Conservation (phyloP, 1,140 invertebrate species). For the Bilobella aurantiaca region DNA sequence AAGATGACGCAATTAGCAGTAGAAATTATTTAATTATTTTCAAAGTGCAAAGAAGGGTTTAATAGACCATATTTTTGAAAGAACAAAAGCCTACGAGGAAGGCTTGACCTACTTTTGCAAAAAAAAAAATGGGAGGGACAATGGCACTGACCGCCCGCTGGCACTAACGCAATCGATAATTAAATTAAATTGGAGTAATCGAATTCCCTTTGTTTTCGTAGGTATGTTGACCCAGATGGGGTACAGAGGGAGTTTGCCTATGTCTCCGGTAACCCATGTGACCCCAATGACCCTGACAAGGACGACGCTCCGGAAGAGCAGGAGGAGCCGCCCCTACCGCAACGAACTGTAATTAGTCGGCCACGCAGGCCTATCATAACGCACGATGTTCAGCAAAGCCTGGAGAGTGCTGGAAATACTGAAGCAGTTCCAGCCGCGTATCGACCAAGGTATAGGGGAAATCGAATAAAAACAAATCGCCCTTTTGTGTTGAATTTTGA, state of each 20-base stretch:
- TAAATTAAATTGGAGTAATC: not conserved
- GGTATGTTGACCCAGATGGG: conserved; percentile 73
- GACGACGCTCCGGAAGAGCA: conserved; percentile 42
- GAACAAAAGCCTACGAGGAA: not conserved
- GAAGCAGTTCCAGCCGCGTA: conserved; percentile 24
- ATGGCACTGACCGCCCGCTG: conserved; percentile 5
- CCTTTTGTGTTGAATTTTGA: too few relatives aligned
- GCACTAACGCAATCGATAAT: too few relatives aligned
- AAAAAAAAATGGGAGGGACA: not conserved
- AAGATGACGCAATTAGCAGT: too few relatives aligned
- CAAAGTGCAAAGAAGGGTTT: not conserved
- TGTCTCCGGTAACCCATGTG: conserved; percentile 80
- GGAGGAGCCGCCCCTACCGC: conserved; percentile 52
- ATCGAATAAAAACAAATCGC: too few relatives aligned
- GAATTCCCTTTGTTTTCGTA: conserved; percentile 10
- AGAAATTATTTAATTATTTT: not conserved
- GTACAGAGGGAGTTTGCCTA: conserved; percentile 79
- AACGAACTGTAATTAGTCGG: conserved; percentile 42
- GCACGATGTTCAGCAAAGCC: conserved; percentile 24
- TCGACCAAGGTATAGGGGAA: conserved; percentile 23
- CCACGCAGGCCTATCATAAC: conserved; percentile 36
- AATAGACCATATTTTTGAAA: not conserved
- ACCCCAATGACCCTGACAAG: conserved; percentile 62
- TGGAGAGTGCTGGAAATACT: conserved; percentile 24
- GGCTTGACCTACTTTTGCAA: not conserved